Percentiles rank a stretch among this genome's conserved stretches.
Evolutionary conservation across 1,140 invertebrate genomes (phyloP).

Genomic region (Drosophila serrata): DNA sequence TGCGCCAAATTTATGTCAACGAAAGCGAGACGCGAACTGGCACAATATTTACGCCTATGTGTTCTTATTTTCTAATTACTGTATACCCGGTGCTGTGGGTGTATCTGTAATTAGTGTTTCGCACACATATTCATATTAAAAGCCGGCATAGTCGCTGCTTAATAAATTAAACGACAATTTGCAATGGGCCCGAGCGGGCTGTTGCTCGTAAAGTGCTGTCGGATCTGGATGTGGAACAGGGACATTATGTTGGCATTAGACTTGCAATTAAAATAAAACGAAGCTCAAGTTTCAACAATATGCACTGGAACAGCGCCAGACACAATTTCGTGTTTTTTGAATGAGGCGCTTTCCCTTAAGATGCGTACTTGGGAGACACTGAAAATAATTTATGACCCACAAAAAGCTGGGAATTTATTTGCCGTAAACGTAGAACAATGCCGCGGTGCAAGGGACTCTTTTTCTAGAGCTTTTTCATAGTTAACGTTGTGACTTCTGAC

Average conservation of each 20-base stretch:
- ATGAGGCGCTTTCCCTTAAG: neutral
- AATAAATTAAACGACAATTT: constrained; percentile 85
- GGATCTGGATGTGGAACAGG: constrained; percentile 25
- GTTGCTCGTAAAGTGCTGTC: constrained; percentile 31
- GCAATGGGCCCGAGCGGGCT: constrained; percentile 52
- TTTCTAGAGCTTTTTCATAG: neutral
- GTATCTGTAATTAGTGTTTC: constrained; percentile 75
- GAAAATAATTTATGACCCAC: constrained; percentile 75
- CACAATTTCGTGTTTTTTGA: constrained; percentile 19
- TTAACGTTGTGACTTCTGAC: constrained; percentile 3
- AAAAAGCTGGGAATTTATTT: constrained; percentile 70
- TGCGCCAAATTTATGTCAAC: constrained; percentile 62
- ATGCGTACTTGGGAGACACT: constrained; percentile 27
- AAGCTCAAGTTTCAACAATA: constrained; percentile 50
- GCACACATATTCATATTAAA: constrained; percentile 74
- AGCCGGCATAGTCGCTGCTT: constrained; percentile 65
- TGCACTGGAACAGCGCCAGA: constrained; percentile 18
- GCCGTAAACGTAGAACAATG: neutral
- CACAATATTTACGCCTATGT: constrained; percentile 24
- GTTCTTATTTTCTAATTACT: constrained; percentile 78
- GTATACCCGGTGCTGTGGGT: constrained; percentile 18
- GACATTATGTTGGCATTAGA: constrained; percentile 69
- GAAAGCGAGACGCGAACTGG: constrained; percentile 22
- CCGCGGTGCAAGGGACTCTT: neutral
- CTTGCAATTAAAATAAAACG: constrained; percentile 80